Conservation (phyloP, 2,113 vertebrate genomes). For the Melanocharis versteri region DNA sequence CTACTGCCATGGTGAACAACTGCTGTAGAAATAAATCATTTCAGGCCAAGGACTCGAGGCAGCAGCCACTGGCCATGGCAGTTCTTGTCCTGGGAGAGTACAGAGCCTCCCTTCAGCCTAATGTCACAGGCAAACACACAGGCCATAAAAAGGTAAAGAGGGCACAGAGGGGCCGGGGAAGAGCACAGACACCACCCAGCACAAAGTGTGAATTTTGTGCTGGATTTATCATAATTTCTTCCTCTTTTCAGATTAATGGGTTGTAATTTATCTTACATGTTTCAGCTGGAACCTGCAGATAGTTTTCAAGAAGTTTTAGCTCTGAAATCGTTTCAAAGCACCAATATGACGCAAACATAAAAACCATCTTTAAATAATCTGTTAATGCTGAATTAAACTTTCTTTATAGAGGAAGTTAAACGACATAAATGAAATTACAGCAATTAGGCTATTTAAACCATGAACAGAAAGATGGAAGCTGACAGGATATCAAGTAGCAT, state of each 20-base stretch:
- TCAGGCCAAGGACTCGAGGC: accelerated
- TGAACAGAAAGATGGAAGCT: neutral
- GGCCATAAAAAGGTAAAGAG: neutral
- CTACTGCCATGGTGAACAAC: neutral
- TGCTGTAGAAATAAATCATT: neutral
- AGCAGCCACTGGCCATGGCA: neutral
- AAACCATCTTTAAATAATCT: neutral
- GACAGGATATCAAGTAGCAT: neutral
- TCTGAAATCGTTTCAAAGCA: neutral
- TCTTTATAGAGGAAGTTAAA: neutral
- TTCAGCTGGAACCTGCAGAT: neutral
- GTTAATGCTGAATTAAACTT: neutral
- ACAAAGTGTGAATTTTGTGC: neutral
- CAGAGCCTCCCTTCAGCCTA: neutral
- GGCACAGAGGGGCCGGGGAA: neutral
- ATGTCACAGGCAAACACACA: neutral
- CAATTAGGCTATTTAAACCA: neutral
- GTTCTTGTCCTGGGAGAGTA: neutral
- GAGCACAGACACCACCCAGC: neutral
- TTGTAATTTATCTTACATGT: neutral
- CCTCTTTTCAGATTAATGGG: neutral
- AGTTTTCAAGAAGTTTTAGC: neutral
- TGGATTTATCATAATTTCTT: neutral
- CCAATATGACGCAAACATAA: neutral
- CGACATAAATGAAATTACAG: neutral